Conservation (phyloP, 2,888 invertebrate species). For the Melipona beecheii region DNA sequence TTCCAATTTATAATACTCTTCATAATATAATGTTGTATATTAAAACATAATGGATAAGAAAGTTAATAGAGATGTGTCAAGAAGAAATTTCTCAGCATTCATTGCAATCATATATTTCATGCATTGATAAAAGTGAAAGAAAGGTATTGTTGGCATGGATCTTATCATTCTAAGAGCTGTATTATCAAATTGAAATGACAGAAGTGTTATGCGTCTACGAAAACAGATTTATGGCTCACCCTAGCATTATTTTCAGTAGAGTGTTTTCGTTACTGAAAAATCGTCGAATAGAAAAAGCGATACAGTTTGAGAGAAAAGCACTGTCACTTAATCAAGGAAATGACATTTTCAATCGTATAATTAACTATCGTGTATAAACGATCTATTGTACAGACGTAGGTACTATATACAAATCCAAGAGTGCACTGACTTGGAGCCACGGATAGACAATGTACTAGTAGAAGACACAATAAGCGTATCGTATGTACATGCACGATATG, state of each 20-base stretch:
- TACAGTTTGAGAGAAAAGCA: conserved; percentile 33
- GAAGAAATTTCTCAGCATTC: conserved; percentile 9
- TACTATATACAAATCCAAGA: conserved; percentile 48
- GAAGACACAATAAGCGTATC: conserved; percentile 32
- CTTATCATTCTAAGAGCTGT: conserved; percentile 40
- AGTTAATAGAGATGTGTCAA: neutral
- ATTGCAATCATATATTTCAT: conserved; percentile 6
- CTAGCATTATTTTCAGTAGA: conserved; percentile 62
- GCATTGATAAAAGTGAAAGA: conserved; percentile 5
- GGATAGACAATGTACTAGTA: conserved; percentile 51
- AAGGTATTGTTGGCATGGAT: conserved; percentile 3
- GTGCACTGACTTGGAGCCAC: conserved; percentile 62
- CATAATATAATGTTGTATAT: neutral
- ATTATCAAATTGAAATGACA: conserved; percentile 45
- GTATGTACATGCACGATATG: neutral
- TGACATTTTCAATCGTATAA: conserved; percentile 56
- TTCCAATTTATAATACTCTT: neutral
- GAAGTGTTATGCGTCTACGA: conserved; percentile 39
- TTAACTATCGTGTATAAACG: conserved; percentile 31
- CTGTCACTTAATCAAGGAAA: conserved; percentile 53
- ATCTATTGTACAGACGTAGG: conserved; percentile 9
- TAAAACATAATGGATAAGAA: neutral
- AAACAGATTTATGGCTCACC: conserved; percentile 64
- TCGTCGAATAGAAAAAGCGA: neutral
- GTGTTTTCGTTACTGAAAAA: conserved; percentile 39